phyloP scores from a whole-genome alignment of 2,113 vertebrate species.

The Macquaria ambigua region DNA sequence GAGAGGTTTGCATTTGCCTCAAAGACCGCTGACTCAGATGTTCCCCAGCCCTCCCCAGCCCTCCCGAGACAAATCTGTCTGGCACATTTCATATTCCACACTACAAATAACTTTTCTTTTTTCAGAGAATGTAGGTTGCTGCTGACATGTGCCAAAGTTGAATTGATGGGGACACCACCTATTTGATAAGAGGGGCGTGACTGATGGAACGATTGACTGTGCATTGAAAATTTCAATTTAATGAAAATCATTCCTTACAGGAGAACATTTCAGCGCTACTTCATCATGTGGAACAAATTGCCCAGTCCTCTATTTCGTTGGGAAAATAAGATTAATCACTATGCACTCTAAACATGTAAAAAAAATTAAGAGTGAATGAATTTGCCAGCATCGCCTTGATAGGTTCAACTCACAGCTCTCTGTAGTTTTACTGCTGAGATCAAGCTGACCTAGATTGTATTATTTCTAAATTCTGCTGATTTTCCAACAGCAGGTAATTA shows the following conservation, averaged over 20 bases:
- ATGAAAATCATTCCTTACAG: constrained; percentile 51
- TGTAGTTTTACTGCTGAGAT: constrained; percentile 42
- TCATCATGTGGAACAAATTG: constrained; percentile 61
- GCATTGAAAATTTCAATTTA: constrained; percentile 46
- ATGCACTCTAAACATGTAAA: constrained; percentile 40
- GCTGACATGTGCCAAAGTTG: constrained; percentile 64
- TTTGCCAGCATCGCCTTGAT: constrained; percentile 34
- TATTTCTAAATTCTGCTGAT: constrained; percentile 69
- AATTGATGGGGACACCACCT: constrained; percentile 63
- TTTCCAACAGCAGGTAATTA: constrained; percentile 70
- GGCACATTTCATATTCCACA: constrained; percentile 66
- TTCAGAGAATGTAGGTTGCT: constrained; percentile 53
- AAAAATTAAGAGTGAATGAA: constrained; percentile 50
- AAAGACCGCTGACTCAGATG: constrained; percentile 76
- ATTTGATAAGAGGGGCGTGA: constrained; percentile 47
- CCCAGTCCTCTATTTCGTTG: constrained; percentile 21
- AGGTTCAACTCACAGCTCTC: constrained; percentile 37
- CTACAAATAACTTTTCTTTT: constrained; percentile 61
- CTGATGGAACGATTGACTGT: constrained; percentile 47
- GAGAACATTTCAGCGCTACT: constrained; percentile 53
- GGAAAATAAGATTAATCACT: constrained; percentile 61
- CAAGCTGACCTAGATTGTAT: constrained; percentile 67
- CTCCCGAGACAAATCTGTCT: constrained; percentile 71
- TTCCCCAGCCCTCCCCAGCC: constrained; percentile 48
- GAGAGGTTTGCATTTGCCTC: constrained; percentile 75